Conservation (phyloP, 2,113 vertebrate species). For the Myotis davidii region DNA sequence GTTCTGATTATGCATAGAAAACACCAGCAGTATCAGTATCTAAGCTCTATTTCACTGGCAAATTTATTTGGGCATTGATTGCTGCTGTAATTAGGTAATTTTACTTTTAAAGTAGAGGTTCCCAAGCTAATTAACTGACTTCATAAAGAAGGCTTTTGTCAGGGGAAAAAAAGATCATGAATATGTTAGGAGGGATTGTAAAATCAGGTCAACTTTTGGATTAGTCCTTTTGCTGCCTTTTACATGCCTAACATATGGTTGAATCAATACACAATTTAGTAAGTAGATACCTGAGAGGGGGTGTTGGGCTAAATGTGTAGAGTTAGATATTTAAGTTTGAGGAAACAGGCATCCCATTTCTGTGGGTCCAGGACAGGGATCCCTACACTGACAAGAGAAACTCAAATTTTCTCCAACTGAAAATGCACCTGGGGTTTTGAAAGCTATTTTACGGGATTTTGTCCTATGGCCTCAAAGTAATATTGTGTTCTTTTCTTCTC, state of each 20-base stretch:
- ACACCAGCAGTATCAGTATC: conserved; percentile 41
- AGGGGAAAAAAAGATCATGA: not conserved
- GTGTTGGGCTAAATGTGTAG: not conserved
- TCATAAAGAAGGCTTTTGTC: conserved; percentile 53
- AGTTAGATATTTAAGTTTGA: not conserved
- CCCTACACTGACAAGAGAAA: not conserved
- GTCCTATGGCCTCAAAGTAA: not conserved
- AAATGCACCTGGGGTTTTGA: not conserved
- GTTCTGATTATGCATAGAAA: not conserved
- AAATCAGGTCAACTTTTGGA: conserved; percentile 7
- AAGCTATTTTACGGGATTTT: not conserved
- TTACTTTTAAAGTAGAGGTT: conserved; percentile 63
- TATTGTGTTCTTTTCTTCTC: not conserved
- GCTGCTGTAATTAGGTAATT: conserved; percentile 61
- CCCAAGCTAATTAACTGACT: conserved; percentile 63
- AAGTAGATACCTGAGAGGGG: not conserved
- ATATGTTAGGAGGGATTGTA: not conserved
- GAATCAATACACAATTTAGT: not conserved
- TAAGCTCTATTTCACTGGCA: conserved; percentile 31
- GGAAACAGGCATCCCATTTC: not conserved
- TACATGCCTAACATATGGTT: not conserved
- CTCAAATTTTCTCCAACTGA: not conserved
- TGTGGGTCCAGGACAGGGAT: not conserved
- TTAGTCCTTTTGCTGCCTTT: not conserved
- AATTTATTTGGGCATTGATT: conserved; percentile 58